Conservation (phyloP, 2,888 invertebrate species). For the Diarsia dahlii region DNA sequence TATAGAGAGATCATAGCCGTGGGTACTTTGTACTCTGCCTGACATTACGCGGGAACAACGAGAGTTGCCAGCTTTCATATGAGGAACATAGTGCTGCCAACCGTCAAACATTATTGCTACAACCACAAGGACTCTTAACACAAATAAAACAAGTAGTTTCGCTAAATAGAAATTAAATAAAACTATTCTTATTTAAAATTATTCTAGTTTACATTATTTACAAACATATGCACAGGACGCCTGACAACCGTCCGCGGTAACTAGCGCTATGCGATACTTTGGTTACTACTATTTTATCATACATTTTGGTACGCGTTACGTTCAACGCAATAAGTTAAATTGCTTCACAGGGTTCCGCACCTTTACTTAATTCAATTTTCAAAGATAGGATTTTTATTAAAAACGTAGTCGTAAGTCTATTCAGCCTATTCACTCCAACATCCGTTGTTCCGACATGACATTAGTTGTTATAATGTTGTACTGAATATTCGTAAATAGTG, state of each 20-base stretch:
- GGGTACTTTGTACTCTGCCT: slow-evolving; percentile 32
- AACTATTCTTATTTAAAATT: slow-evolving; percentile 70
- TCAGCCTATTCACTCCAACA: slow-evolving; percentile 41
- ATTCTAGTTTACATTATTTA: slow-evolving; percentile 73
- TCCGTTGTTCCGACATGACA: slow-evolving; percentile 20
- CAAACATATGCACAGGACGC: slow-evolving; percentile 66
- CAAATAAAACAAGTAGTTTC: slow-evolving; percentile 65
- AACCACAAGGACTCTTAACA: slow-evolving; percentile 57
- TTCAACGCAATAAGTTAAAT: slow-evolving; percentile 67
- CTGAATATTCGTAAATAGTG: slow-evolving; percentile 61
- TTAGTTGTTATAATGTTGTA: slow-evolving; percentile 53
- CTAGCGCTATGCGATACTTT: slow-evolving; percentile 74
- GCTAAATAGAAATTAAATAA: slow-evolving; percentile 64
- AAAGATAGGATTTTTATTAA: slow-evolving; percentile 40
- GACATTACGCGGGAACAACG: slow-evolving; percentile 5
- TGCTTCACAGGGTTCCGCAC: slow-evolving; percentile 61
- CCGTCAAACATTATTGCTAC: slow-evolving; percentile 40
- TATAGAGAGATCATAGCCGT: slow-evolving; percentile 37
- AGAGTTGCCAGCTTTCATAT: slow-evolving; percentile 36
- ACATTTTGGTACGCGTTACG: slow-evolving; percentile 74
- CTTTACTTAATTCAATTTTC: slow-evolving; percentile 39
- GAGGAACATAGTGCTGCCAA: slow-evolving; percentile 40
- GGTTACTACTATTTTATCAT: slow-evolving; percentile 75
- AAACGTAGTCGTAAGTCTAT: slow-evolving; percentile 48
- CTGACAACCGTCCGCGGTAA: slow-evolving; percentile 68